phyloP scores from a whole-genome alignment of 64 coral and sea anemone genomes.

The Porites australiensis region DNA sequence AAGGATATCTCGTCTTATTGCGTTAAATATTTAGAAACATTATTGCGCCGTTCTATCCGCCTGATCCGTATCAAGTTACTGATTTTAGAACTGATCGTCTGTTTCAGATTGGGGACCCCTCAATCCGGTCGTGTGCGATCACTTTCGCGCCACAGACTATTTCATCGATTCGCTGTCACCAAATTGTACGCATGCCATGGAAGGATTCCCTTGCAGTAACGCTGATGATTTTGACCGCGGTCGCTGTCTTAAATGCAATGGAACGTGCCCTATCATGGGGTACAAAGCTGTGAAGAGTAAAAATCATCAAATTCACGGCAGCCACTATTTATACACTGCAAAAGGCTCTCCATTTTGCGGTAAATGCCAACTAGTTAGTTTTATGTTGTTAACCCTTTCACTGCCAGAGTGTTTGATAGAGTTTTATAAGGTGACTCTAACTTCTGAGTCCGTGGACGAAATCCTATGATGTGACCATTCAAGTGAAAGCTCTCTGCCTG shows the following conservation, averaged over 20 bases:
- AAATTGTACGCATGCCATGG: constrained; percentile 55
- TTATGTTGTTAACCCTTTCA: too few relatives aligned
- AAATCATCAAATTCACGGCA: constrained; percentile 25
- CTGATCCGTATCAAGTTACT: too few relatives aligned
- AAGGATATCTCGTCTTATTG: too few relatives aligned
- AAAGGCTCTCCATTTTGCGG: constrained; percentile 69
- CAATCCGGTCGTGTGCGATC: constrained; percentile 72
- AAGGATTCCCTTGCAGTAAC: constrained; percentile 69
- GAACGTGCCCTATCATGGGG: constrained; percentile 64
- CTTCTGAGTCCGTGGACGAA: not conserved
- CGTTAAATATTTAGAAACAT: too few relatives aligned
- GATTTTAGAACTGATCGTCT: too few relatives aligned
- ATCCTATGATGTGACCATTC: not conserved
- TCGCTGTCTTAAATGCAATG: constrained; percentile 67
- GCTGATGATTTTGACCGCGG: constrained; percentile 79
- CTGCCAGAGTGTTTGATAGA: not conserved
- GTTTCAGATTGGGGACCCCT: constrained; percentile 1
- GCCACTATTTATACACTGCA: constrained; percentile 69
- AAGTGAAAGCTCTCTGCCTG: too few relatives aligned
- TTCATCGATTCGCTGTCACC: constrained; percentile 59
- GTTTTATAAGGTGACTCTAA: not conserved
- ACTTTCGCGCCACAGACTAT: constrained; percentile 73
- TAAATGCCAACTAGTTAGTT: constrained; percentile 11
- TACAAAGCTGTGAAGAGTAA: constrained; percentile 33
- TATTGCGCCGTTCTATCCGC: too few relatives aligned